These are phyloP conservation scores for Microchirus variegatus DNA, from an alignment of 2,797 vertebrate genomes.

Conservation along the genomic window DNA sequence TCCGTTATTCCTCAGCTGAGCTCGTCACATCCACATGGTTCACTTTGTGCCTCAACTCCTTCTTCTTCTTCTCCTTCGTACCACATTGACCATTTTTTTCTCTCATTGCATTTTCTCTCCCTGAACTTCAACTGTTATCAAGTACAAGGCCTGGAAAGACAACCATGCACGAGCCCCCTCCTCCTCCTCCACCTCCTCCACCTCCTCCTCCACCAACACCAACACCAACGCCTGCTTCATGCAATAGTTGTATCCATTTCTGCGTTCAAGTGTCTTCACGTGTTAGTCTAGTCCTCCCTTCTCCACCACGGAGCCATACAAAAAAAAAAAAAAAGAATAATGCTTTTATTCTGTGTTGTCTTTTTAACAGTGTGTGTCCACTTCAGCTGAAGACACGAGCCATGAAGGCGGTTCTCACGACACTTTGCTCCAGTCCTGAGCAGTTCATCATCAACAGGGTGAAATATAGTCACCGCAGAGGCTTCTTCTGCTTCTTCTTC, in stretches of 20 bases:
- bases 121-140: slow-evolving; percentile 72
- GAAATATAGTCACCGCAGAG: slow-evolving; percentile 79
- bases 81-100: slow-evolving; percentile 66
- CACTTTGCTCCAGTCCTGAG: slow-evolving; percentile 77
- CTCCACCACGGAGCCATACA: slow-evolving; percentile 73
- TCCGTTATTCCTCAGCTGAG: slow-evolving; percentile 63
- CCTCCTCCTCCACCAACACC: slow-evolving; percentile 15
- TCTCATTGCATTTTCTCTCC: slow-evolving; percentile 61
- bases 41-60: slow-evolving; percentile 57
- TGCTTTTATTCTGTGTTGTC: slow-evolving; percentile 8
- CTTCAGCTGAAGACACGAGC: slow-evolving; percentile 75
- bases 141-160: slow-evolving; percentile 53
- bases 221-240: slow-evolving; percentile 62
- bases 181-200: slow-evolving; percentile 4
- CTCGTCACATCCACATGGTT: slow-evolving; percentile 59
- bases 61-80: slow-evolving; percentile 73
- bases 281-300: slow-evolving; percentile 62
- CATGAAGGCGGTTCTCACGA: slow-evolving; percentile 75
- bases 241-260: slow-evolving; percentile 79
- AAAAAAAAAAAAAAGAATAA: slow-evolving; percentile 21
- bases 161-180: not conserved
- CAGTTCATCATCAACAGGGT: slow-evolving; percentile 83
- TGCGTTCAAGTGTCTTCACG: slow-evolving; percentile 58
- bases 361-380: slow-evolving; percentile 61
- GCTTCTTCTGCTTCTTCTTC: slow-evolving; percentile 62